These are phyloP conservation scores for Artibeus jamaicensis DNA, from an alignment of 2,797 vertebrate genomes.

Conservation along the genomic window DNA sequence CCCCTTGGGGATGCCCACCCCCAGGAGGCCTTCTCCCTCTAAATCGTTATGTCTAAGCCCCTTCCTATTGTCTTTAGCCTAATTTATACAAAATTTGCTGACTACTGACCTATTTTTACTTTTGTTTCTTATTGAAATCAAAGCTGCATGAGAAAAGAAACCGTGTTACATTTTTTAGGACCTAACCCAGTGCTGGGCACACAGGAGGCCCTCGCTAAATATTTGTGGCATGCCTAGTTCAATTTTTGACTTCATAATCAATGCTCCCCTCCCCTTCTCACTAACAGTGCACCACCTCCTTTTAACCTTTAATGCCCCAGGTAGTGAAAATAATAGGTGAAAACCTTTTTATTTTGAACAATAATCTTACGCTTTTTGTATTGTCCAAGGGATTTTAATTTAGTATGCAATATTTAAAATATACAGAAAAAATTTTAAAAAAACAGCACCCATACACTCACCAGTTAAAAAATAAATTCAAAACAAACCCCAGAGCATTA, in stretches of 20 bases:
- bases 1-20: not conserved
- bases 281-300: not conserved
- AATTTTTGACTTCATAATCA: not conserved
- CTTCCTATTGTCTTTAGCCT: not conserved
- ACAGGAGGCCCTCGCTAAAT: not conserved
- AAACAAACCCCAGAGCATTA: not conserved
- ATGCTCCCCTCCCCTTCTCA: not conserved
- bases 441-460: not conserved
- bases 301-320: not conserved
- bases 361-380: not conserved
- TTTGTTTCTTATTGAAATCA: not conserved
- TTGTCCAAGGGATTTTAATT: not conserved
- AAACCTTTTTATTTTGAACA: conserved; percentile 21
- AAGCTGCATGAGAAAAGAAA: not conserved
- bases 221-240: not conserved
- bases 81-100: not conserved
- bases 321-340: not conserved
- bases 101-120: not conserved
- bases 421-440: conserved; percentile 20
- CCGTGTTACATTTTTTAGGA: not conserved
- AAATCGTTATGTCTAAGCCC: not conserved
- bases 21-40: not conserved
- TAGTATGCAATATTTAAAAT: not conserved
- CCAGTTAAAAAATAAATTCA: not conserved
- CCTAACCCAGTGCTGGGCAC: not conserved